Evolutionary conservation across 2,888 invertebrate genomes (phyloP).

Genomic region (Nematopogon swammerdamellus): DNA sequence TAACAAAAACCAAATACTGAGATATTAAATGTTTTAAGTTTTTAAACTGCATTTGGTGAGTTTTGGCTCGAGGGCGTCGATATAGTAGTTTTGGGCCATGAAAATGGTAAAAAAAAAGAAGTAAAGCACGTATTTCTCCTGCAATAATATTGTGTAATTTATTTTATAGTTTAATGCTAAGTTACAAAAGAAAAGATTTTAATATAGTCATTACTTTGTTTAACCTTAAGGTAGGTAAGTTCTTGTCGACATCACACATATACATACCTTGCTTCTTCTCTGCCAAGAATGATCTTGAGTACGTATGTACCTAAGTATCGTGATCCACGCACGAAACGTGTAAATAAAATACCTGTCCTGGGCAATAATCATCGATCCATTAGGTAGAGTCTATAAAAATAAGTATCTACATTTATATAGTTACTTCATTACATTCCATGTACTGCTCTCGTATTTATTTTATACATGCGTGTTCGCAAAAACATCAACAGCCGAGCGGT

Average conservation of each 20-base stretch:
- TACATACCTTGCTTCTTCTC: slow-evolving; percentile 6
- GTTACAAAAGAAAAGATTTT: slow-evolving; percentile 44
- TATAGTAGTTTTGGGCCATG: too few relatives aligned
- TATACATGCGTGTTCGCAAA: too few relatives aligned
- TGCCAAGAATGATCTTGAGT: not conserved
- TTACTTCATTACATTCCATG: too few relatives aligned
- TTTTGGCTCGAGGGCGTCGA: too few relatives aligned
- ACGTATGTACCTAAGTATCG: not conserved
- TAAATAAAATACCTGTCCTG: too few relatives aligned
- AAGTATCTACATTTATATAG: not conserved
- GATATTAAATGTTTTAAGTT: too few relatives aligned
- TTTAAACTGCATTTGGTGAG: too few relatives aligned
- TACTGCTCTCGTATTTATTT: too few relatives aligned
- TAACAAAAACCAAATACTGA: too few relatives aligned
- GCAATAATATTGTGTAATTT: not conserved
- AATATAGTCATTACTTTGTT: slow-evolving; percentile 16
- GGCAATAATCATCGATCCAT: too few relatives aligned
- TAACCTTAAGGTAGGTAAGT: slow-evolving; percentile 40
- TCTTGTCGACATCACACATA: slow-evolving; percentile 39
- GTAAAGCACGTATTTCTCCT: not conserved
- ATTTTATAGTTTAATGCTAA: slow-evolving; percentile 16
- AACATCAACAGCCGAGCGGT: too few relatives aligned
- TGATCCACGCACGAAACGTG: too few relatives aligned
- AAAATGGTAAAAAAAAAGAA: not conserved
- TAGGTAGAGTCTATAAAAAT: not conserved